phyloP scores from a whole-genome alignment of 2,888 invertebrate species.

The Andrena marginata region DNA sequence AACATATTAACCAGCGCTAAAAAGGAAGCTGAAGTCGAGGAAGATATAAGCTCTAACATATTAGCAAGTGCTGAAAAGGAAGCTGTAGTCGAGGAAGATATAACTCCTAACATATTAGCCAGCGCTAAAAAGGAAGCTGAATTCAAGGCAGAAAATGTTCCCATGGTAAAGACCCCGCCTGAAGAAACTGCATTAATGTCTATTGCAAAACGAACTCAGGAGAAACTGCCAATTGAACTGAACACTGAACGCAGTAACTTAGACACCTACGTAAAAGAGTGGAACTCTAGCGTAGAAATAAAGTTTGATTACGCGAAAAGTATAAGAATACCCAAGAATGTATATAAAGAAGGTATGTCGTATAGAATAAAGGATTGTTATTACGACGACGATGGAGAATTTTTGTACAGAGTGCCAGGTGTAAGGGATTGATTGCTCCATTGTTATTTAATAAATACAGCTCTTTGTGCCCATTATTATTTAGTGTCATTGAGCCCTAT shows the following conservation, averaged over 20 bases:
- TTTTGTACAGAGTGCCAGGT: slow-evolving; percentile 91
- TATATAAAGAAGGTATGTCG: slow-evolving; percentile 88
- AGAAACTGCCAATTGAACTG: neutral
- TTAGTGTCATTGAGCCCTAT: neutral
- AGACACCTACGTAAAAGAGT: slow-evolving; percentile 79
- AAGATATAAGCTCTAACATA: neutral
- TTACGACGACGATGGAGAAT: slow-evolving; percentile 92
- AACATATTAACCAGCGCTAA: neutral
- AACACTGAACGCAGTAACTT: slow-evolving; percentile 26
- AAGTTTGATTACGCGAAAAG: slow-evolving; percentile 86
- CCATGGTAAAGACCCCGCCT: neutral
- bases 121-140: neutral
- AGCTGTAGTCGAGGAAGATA: neutral
- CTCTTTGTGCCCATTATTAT: neutral
- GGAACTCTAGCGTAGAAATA: slow-evolving; percentile 79
- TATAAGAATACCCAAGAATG: slow-evolving; percentile 90
- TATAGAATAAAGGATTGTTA: slow-evolving; percentile 92
- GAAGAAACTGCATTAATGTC: neutral
- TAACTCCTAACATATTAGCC: slow-evolving; percentile 8
- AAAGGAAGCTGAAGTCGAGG: neutral
- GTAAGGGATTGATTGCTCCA: slow-evolving; percentile 36
- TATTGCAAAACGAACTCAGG: neutral
- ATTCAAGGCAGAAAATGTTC: neutral
- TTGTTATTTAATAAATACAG: neutral
- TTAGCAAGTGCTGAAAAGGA: neutral